Base-by-base conservation (phyloP, 2,797 vertebrate genomes). In the Botia almorhae region DNA sequence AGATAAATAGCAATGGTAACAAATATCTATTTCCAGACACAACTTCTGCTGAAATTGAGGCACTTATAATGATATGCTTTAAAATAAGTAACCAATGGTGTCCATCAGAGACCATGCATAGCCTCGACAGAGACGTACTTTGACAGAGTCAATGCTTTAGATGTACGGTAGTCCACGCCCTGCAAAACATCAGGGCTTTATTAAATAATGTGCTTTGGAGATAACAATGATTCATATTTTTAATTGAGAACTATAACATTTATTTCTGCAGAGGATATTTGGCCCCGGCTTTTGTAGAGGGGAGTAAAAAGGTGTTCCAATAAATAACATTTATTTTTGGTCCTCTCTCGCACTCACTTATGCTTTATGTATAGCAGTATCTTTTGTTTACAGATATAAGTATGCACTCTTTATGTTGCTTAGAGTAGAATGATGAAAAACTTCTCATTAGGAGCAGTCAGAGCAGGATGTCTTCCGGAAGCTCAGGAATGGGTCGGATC, bases 241-340 rank as follows among this genome's bases (percentile, higher is more conserved):
- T 92, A 93, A 92, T 90, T 91, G 88, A 86, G 84, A 86, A 88
- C 91, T 85, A 87, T 93, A 92, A 93, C 92, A 91, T 81, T n/a
- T 84, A 76, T 85, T 82, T 85, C 69, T 72, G 51, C 67, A 70
- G 65, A 73, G 81, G 78, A 73, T 78, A 75, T 68, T 71, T 80
- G 81, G 85, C 33, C 84, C 84, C 73, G 89, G 85, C 85, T 87
- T 85, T 79, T 26, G 71, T 50, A 53, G 82, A 74, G 83, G 83
- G 86, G 71, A 51, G 64, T 84, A 84, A 87, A 89, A 71, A 8
- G 77, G 85, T 86, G 80, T 74, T 63, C 87, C 84, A 88, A 89
- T 93, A 93, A 93, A 92, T 89, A 89, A 90, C 91, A 90, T 75
- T 90, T 86, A 91, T 90, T 92, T 89, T 88, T 88, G 76, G 81